Percentiles rank a stretch among this genome's conserved stretches.
Evolutionary conservation across 1,140 invertebrate species (phyloP).

Genomic region (Drosophila obscura): DNA sequence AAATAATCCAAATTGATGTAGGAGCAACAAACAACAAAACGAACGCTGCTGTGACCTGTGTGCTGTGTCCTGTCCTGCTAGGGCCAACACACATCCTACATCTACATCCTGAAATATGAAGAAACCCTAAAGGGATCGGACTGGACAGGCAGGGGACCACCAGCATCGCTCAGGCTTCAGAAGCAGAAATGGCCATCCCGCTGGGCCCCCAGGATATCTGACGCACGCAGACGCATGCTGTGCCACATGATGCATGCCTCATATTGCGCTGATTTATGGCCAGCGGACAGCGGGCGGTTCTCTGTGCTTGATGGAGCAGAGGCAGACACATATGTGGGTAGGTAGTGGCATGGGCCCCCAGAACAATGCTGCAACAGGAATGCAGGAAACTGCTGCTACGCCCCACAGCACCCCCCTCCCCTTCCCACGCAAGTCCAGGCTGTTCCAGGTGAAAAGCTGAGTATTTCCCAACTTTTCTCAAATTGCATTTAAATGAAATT

Average conservation of each 20-base stretch:
- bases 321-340: neutral
- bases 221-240: constrained; percentile 15
- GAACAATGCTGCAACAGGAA: constrained; percentile 25
- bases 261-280: constrained; percentile 55
- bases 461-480: constrained; percentile 32
- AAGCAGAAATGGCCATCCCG: constrained; percentile 6
- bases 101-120: constrained; percentile 50
- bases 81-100: constrained; percentile 19
- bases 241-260: constrained; percentile 45
- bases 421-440: neutral
- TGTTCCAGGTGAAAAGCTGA: constrained; percentile 1
- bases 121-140: constrained; percentile 19
- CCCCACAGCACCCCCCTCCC: neutral
- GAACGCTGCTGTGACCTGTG: too few relatives aligned
- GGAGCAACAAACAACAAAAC: constrained; percentile 50
- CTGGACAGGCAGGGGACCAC: constrained; percentile 18
- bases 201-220: constrained; percentile 13
- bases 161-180: constrained; percentile 32
- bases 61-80: constrained; percentile 2
- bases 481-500: constrained; percentile 43
- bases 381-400: constrained; percentile 17
- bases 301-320: constrained; percentile 1
- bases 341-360: constrained; percentile 8
- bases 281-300: constrained; percentile 25
- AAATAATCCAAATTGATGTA: constrained; percentile 64